phyloP scores from a whole-genome alignment of 2,113 vertebrate species.

The Halichoeres trimaculatus region DNA sequence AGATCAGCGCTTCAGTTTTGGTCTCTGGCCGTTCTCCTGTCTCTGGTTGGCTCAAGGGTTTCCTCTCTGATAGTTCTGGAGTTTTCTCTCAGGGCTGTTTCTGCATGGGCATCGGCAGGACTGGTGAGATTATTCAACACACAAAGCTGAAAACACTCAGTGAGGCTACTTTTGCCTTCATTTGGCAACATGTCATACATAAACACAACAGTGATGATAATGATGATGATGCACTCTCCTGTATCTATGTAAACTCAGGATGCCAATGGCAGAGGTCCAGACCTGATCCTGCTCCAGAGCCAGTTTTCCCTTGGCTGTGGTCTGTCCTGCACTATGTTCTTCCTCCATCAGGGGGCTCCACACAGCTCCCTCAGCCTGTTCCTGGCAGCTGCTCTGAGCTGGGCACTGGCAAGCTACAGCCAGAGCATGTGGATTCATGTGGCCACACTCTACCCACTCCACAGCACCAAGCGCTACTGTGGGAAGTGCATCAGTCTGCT shows the following conservation, averaged over 20 bases:
- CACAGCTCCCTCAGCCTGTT: conserved; percentile 84
- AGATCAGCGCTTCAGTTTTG: conserved; percentile 74
- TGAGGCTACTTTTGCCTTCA: neutral
- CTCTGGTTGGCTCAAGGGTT: conserved; percentile 83
- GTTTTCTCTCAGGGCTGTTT: conserved; percentile 88
- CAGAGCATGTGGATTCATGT: conserved; percentile 78
- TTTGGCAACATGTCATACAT: neutral
- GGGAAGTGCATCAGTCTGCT: conserved; percentile 88
- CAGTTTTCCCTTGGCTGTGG: conserved; percentile 91
- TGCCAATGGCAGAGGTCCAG: conserved; percentile 48
- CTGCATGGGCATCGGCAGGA: conserved; percentile 73
- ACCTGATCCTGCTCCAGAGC: conserved; percentile 83
- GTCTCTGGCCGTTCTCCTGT: conserved; percentile 79
- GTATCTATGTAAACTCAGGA: conserved; percentile 49
- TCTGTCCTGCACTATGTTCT: conserved; percentile 85
- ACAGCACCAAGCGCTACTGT: conserved; percentile 85
- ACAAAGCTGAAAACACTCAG: neutral
- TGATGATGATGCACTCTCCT: neutral
- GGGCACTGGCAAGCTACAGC: conserved; percentile 68
- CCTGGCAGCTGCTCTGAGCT: conserved; percentile 84
- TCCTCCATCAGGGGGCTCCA: conserved; percentile 88
- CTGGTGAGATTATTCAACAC: conserved; percentile 77
- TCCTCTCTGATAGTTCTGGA: conserved; percentile 89
- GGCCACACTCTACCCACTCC: conserved; percentile 83
- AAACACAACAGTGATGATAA: neutral